Evolutionary conservation across 2,797 vertebrate species (phyloP), one percentile per base, ranked within the genome.

Genomic region (Sitta carolinensis): DNA sequence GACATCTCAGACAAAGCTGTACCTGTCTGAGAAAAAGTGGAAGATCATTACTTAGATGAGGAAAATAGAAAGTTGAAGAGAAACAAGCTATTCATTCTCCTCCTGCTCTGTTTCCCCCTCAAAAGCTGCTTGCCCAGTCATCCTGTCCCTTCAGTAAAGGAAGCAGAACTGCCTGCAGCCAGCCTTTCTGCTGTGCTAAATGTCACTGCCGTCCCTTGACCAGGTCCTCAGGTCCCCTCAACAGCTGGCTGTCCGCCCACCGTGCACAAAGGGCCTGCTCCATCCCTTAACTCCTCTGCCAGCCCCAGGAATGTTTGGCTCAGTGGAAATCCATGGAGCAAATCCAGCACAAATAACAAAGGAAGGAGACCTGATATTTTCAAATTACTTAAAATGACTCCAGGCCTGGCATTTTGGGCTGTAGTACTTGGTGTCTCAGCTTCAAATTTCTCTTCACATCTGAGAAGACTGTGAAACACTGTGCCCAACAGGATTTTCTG

Each of bases 1-100:
- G 90, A 76, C 16, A n/a, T 85, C 43, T 88, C 26, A 5, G 70
- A 83, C 72, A 93, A 96, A 94, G 50, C 43, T 38, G 61, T 84
- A 90, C 51, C 72, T 72, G 84, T 74, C 19, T 90, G 87, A 54
- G 59, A 78, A 95, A 95, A 95, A 73, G 52, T 7, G 1, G 42
- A 96, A 92, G 64, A 76, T 83, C n/a, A 43, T 70, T 92, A 74
- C 67, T 96, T 58, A 89, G 83, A 94, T 58, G 90, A 95, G 69
- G 54, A 93, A 97, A 96, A 92, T 79, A 54, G 84, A 91, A 95
- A 85, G 73, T 52, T 1, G 0, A 90, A 64, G 68, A 94, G 72
- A 88, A 90, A 91, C 43, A 54, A 95, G 66, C 0, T 2, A 77
- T 89, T 81, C 75, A 32, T 87, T 95, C 48, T 92, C 64, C 78